Base-by-base conservation (phyloP, 2,113 vertebrate genomes). In the Phylloscopus whistleri region DNA sequence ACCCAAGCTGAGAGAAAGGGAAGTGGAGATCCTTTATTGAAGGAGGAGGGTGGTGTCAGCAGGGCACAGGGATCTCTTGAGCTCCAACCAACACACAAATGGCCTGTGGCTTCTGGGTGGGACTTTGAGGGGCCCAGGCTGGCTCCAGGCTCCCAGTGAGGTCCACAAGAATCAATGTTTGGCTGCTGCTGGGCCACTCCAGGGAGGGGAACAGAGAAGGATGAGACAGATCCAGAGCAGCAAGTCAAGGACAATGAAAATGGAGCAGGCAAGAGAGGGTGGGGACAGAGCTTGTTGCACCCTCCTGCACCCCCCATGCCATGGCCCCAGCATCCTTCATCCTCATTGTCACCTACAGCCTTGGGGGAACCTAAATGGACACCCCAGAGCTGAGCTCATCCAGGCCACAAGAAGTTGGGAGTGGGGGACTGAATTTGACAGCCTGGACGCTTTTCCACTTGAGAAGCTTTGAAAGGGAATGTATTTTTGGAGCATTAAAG, bases 401-500 rank as follows among this genome's bases (percentile, higher is more conserved):
- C 41, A 20, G 51, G 44, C 35, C 56, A 33, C 0, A 8, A 69
- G 72, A 58, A 39, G 19, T 6, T 31, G 53, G 75, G 86, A 92
- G 78, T 5, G 3, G 15, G 60, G 68, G 41, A 69, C 73, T 6
- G 30, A 35, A 24, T 94, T 64, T 92, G 89, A 94, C 95, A 95
- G 89, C 76, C 67, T 81, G 77, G 84, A 67, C 2, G 7, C 67
- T 69, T 35, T 89, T 79, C 81, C 78, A 58, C 74, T 73, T 30
- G 77, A 94, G 84, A 95, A 84, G 73, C 81, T 95, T 95, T 82
- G 89, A 86, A 94, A 89, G 92, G 69, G 92, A 88, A 94, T 86
- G 92, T 95, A 93, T 97, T 97, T 97, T 96, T 96, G 90, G 92
- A 96, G 90, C 81, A 43, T 35, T 87, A 75, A 92, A 89, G 94